A percentile compares a stretch with the other conserved stretches of the same genome.
phyloP scores from a whole-genome alignment of 2,888 invertebrate species.

The Diplazon laetatorius region DNA sequence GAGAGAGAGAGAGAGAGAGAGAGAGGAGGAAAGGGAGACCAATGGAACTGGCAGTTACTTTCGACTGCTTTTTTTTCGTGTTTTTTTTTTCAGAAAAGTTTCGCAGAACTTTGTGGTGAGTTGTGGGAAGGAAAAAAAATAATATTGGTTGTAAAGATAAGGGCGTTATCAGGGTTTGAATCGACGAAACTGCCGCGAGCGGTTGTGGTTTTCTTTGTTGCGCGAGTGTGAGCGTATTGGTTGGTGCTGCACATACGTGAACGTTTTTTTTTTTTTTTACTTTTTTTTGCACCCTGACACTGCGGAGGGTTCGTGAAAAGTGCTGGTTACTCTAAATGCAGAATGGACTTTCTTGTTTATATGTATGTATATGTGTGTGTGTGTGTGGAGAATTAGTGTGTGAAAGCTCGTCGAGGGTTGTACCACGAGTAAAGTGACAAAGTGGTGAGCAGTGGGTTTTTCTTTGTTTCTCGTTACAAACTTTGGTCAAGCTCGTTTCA shows the following conservation, averaged over 20 bases:
- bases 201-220: conserved; percentile 6
- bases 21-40: not conserved
- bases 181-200: conserved; percentile 9
- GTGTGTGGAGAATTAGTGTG: conserved; percentile 13
- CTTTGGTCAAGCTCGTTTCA: conserved; percentile 1
- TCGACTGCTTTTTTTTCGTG: too few species aligned
- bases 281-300: not conserved
- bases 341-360: conserved; percentile 31
- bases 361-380: conserved; percentile 18
- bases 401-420: conserved; percentile 54
- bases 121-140: conserved; percentile 5
- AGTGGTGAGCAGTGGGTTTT: conserved; percentile 1
- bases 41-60: conserved; percentile 10
- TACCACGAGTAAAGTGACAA: conserved; percentile 23
- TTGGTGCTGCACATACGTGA: not conserved
- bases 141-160: conserved; percentile 46
- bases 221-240: not conserved
- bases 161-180: conserved; percentile 31
- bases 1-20: not conserved
- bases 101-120: conserved; percentile 28
- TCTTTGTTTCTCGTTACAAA: not conserved
- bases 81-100: conserved; percentile 38
- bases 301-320: conserved; percentile 33
- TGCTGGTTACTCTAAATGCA: conserved; percentile 32
- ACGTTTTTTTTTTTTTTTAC: conserved; percentile 9